A percentile compares a stretch with the other conserved stretches of the same genome.
Evolutionary conservation across 2,797 vertebrate genomes (phyloP).

Genomic region (Knipowitschia caucasica): DNA sequence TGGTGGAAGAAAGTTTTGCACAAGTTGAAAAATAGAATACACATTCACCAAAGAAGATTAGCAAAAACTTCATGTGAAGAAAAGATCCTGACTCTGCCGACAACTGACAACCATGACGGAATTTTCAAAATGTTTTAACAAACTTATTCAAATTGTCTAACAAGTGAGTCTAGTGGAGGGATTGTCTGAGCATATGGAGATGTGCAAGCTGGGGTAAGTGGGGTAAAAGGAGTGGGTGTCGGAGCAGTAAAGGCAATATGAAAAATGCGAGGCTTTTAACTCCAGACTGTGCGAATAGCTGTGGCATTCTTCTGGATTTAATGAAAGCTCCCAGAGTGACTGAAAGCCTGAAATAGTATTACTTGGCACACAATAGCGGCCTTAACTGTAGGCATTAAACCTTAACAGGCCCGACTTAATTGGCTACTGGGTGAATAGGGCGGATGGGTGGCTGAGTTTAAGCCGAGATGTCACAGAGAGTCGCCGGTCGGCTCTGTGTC

Average conservation of each 20-base stretch:
- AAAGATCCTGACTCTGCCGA: slow-evolving; percentile 44
- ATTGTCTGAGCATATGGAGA: slow-evolving; percentile 48
- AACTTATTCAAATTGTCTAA: slow-evolving; percentile 37
- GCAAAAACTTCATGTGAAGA: slow-evolving; percentile 28
- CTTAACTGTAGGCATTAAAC: slow-evolving; percentile 78
- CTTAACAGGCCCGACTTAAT: slow-evolving; percentile 72
- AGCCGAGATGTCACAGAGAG: slow-evolving; percentile 59
- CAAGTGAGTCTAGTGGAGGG: slow-evolving; percentile 56
- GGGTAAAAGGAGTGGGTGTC: neutral
- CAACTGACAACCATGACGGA: slow-evolving; percentile 23
- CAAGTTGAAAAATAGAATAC: slow-evolving; percentile 22
- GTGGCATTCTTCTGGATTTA: slow-evolving; percentile 75
- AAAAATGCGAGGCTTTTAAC: slow-evolving; percentile 61
- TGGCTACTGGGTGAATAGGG: slow-evolving; percentile 69
- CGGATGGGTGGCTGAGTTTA: slow-evolving; percentile 51
- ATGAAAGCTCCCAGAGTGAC: slow-evolving; percentile 70
- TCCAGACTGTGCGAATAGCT: slow-evolving; percentile 61
- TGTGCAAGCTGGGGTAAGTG: slow-evolving; percentile 18
- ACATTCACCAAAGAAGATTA: slow-evolving; percentile 20
- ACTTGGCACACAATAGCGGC: slow-evolving; percentile 68
- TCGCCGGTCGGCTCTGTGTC: slow-evolving; percentile 50
- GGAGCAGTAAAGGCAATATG: slow-evolving; percentile 53
- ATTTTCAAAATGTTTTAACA: slow-evolving; percentile 18
- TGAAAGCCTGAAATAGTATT: slow-evolving; percentile 76
- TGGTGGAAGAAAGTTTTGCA: slow-evolving; percentile 30